Percentiles rank a stretch among this genome's conserved stretches.
Evolutionary conservation across 1,140 invertebrate species (phyloP).

Genomic region (Zaprionus lachaisei): DNA sequence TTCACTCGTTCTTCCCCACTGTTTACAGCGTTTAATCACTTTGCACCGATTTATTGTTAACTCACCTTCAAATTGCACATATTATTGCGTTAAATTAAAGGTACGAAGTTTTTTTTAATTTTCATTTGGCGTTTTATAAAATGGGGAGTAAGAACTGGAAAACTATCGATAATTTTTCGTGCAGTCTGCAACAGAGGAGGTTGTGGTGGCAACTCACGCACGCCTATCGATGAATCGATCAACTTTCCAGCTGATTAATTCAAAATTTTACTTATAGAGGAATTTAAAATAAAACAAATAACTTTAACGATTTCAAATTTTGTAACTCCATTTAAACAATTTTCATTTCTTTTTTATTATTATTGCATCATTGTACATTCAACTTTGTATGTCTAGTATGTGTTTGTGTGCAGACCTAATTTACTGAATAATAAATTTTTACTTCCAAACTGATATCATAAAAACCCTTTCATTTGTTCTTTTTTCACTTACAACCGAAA

Average conservation of each 20-base stretch:
- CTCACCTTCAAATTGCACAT: slow-evolving; percentile 82
- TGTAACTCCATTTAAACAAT: slow-evolving; percentile 16
- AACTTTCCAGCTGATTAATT: slow-evolving; percentile 20
- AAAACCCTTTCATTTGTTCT: background rate
- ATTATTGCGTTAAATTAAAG: slow-evolving; percentile 77
- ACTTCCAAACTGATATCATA: slow-evolving; percentile 40
- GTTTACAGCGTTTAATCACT: background rate
- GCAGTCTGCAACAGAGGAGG: background rate
- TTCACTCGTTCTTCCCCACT: slow-evolving; percentile 46
- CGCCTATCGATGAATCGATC: slow-evolving; percentile 22
- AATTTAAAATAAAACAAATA: background rate
- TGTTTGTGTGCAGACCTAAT: slow-evolving; percentile 45
- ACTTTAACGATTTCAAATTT: background rate
- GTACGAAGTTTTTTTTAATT: slow-evolving; percentile 75
- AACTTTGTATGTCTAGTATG: slow-evolving; percentile 43
- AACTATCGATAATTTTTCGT: slow-evolving; percentile 31
- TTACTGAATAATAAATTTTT: slow-evolving; percentile 35
- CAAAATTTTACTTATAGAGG: no score
- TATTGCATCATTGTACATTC: slow-evolving; percentile 48
- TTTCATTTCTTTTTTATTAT: slow-evolving; percentile 11
- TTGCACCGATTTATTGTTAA: background rate
- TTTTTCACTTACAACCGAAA: slow-evolving; percentile 29
- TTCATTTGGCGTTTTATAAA: slow-evolving; percentile 72
- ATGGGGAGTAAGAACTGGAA: slow-evolving; percentile 54
- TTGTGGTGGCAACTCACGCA: slow-evolving; percentile 6